A percentile compares a stretch with the other conserved stretches of the same genome.
Evolutionary conservation across 2,797 vertebrate genomes (phyloP).

Genomic region (Pelochelys cantorii): DNA sequence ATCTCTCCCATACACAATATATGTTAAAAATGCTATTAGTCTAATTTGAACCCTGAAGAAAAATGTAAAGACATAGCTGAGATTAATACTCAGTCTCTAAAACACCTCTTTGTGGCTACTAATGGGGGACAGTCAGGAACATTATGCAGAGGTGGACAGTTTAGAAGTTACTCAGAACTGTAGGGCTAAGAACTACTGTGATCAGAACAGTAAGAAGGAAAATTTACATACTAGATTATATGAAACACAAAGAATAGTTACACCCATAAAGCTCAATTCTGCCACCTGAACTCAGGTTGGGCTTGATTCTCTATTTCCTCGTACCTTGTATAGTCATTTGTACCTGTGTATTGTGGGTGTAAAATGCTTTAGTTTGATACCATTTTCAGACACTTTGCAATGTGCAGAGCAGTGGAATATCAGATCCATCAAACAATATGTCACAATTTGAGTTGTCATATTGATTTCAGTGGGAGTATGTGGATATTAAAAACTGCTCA

Average conservation of each 20-base stretch:
- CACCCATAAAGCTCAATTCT: not conserved
- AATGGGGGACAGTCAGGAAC: not conserved
- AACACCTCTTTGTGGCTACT: not conserved
- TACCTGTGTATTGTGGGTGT: not conserved
- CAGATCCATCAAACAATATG: not conserved
- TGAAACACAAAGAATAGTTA: not conserved
- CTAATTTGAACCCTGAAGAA: slow-evolving; percentile 5
- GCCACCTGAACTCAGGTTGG: not conserved
- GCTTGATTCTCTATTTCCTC: not conserved
- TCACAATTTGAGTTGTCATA: not conserved
- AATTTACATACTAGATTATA: not conserved
- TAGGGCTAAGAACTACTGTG: not conserved
- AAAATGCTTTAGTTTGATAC: not conserved
- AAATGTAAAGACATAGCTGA: slow-evolving; percentile 5
- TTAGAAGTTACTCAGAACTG: not conserved
- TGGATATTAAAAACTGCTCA: not conserved
- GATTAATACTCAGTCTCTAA: not conserved
- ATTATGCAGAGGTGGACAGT: not conserved
- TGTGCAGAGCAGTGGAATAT: not conserved
- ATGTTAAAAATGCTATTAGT: not conserved
- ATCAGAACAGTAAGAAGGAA: not conserved
- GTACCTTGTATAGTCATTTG: not conserved
- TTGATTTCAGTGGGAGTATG: not conserved
- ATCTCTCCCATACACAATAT: not conserved
- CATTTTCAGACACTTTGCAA: slow-evolving; percentile 32